Evolutionary conservation across 2,113 vertebrate species (phyloP), one percentile per base, ranked within the genome.

Genomic region (Bolborhynchus lineola): DNA sequence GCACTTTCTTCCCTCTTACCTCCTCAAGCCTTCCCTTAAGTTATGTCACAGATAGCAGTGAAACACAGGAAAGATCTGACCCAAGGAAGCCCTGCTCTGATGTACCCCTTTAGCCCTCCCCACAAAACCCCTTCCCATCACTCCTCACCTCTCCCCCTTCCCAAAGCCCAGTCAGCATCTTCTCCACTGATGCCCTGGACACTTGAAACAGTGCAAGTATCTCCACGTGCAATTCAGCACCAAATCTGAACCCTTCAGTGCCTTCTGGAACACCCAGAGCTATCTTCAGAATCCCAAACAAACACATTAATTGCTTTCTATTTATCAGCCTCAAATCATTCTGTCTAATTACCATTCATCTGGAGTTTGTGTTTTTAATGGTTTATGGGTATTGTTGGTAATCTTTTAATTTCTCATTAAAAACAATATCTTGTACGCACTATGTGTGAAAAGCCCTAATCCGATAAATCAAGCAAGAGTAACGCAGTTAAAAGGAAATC

Each of bases 391-490:
- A 97, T 97, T 98, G 97, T 97, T 97, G 96, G 97, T 97, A 98
- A 98, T 98, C 97, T 98, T 97, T 97, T 97, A 98, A 98, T 97
- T 98, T 98, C 98, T 98, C 98, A 98, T 98, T 98, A 97, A 97
- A 97, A 97, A 98, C 95, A 97, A 96, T 97, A 97, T 97, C 96
- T 97, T 97, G 92, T 95, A 95, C 79, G 83, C 91, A 90, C 96
- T 92, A 94, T 95, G 96, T 97, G 97, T 97, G 96, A 95, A 97
- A 97, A 97, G 97, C 97, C 93, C 96, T 98, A 98, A 98, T 98
- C 98, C 98, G 97, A 97, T 97, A 96, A 98, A 98, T 96, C 96
- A 97, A 97, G 97, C 97, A 97, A 97, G 97, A 97, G 97, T 95
- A 97, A 97, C 93, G 93, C 93, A 90, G 97, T 97, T 97, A 98